phyloP scores from a whole-genome alignment of 2,113 vertebrate species.

The Pelecanoides urinatrix region DNA sequence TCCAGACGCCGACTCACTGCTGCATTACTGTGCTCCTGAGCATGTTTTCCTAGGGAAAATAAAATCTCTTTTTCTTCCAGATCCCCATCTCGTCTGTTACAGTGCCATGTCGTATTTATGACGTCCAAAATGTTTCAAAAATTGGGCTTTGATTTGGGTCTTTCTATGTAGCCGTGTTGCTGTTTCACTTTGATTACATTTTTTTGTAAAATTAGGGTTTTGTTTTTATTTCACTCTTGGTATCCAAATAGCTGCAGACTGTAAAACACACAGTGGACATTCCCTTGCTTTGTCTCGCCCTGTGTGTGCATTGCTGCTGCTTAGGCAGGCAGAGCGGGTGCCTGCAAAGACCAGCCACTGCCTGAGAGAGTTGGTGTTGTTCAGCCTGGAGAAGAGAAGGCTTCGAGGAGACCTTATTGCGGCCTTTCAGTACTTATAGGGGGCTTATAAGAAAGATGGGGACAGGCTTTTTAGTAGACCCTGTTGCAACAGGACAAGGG shows the following conservation, averaged over 20 bases:
- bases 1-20: not conserved
- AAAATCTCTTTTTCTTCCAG: not conserved
- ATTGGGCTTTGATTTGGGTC: accelerated
- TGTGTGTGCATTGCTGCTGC: accelerated
- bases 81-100: not conserved
- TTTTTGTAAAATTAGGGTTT: not conserved
- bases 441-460: no score
- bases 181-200: accelerated
- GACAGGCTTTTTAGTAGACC: no score
- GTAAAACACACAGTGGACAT: not conserved
- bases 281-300: not conserved
- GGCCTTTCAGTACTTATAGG: no score
- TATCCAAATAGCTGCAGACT: not conserved
- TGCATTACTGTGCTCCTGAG: not conserved
- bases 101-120: accelerated
- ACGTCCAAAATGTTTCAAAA: not conserved
- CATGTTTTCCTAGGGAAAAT: not conserved
- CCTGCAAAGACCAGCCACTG: accelerated
- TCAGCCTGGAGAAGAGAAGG: no score
- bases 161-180: not conserved
- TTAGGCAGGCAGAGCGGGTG: not conserved
- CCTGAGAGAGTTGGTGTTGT: no score
- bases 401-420: no score
- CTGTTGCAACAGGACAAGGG: no score
- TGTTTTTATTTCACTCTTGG: not conserved